Evolutionary conservation across 1,140 invertebrate species (phyloP).

Genomic region (Solenopsis invicta): DNA sequence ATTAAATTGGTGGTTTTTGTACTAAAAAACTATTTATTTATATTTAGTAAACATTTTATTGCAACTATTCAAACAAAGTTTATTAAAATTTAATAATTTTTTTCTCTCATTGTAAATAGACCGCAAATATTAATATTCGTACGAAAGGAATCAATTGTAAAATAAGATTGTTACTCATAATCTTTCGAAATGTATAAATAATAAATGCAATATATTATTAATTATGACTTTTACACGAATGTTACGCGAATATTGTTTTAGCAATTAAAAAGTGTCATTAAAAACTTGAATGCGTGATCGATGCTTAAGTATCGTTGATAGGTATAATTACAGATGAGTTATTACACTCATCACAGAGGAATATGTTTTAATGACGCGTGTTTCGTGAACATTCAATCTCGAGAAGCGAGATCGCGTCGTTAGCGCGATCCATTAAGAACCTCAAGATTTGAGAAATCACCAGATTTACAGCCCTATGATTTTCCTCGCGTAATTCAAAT

Average conservation of each 20-base stretch:
- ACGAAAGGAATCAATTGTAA: not conserved
- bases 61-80: too few species aligned
- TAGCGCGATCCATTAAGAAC: constrained; percentile 47
- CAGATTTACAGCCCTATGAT: constrained; percentile 42
- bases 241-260: not conserved
- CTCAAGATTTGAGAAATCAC: constrained; percentile 48
- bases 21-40: too few species aligned
- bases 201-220: constrained; percentile 9
- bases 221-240: not conserved
- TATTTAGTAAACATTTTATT: too few species aligned
- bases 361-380: constrained; percentile 9
- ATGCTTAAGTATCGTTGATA: constrained; percentile 37
- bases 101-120: not conserved
- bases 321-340: constrained; percentile 46
- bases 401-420: constrained; percentile 30
- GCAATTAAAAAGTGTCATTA: constrained; percentile 18
- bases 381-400: constrained; percentile 50
- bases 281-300: constrained; percentile 13
- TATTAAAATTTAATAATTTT: too few species aligned
- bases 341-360: constrained; percentile 22
- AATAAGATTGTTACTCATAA: not conserved
- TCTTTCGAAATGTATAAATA: not conserved
- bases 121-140: not conserved
- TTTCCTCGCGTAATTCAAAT: constrained; percentile 50
- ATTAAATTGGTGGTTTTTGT: too few species aligned